Percentiles rank a stretch among this genome's conserved stretches.
phyloP scores from a whole-genome alignment of 2,113 vertebrate species.

The Gavialis gangeticus region DNA sequence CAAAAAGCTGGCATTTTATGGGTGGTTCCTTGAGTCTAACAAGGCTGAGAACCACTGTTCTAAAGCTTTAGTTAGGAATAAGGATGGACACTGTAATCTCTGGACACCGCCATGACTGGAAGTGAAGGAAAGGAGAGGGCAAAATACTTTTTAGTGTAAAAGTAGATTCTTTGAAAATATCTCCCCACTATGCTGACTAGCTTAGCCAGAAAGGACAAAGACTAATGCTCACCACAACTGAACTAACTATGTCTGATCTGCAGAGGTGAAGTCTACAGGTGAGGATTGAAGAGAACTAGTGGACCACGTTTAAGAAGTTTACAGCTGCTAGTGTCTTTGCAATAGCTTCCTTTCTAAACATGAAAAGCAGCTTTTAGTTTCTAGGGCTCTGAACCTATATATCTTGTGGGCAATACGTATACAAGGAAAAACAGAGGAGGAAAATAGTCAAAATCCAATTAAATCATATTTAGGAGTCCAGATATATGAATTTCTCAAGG shows the following conservation, averaged over 20 bases:
- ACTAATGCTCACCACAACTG: accelerated
- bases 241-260: background rate
- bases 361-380: constrained; percentile 45
- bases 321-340: constrained; percentile 8
- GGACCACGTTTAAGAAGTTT: background rate
- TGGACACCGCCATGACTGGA: background rate
- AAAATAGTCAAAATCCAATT: background rate
- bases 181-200: background rate
- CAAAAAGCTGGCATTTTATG: too few species aligned
- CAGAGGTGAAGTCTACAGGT: background rate
- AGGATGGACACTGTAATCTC: background rate
- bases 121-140: background rate
- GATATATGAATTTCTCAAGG: constrained; percentile 1
- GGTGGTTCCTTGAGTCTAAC: too few species aligned
- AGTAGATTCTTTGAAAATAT: background rate
- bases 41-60: background rate
- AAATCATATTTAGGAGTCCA: constrained; percentile 20
- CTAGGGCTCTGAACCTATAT: background rate
- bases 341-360: constrained; percentile 31
- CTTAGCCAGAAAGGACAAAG: background rate
- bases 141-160: background rate
- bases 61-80: background rate
- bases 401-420: background rate
- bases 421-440: background rate
- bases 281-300: background rate